Conservation (phyloP, 2,797 vertebrate species). For the Scolopax rusticola region DNA sequence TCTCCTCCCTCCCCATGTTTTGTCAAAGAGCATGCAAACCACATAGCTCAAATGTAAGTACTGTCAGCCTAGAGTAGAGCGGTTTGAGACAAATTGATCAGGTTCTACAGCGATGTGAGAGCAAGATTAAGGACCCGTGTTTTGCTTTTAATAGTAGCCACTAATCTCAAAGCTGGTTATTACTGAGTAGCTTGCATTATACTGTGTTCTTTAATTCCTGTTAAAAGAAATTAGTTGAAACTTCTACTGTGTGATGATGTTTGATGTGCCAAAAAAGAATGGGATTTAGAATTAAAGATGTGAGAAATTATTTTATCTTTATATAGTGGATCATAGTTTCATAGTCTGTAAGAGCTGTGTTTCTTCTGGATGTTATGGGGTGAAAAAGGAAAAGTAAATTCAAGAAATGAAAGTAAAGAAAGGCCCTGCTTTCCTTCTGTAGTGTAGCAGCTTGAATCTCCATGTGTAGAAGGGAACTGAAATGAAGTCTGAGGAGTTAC, state of each 20-base stretch:
- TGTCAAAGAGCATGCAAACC: not conserved
- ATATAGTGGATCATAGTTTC: not conserved
- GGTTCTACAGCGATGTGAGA: not conserved
- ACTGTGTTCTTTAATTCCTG: not conserved
- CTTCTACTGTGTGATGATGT: not conserved
- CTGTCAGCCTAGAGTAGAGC: not conserved
- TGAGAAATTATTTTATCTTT: not conserved
- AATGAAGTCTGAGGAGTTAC: not conserved
- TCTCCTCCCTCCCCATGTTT: not conserved
- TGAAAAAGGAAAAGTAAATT: not conserved
- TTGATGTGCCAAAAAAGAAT: not conserved
- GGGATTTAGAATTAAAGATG: not conserved
- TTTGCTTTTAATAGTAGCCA: not conserved
- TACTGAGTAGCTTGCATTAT: not conserved
- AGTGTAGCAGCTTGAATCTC: not conserved
- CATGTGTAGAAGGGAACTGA: not conserved
- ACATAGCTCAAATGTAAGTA: not conserved
- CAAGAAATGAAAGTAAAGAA: not conserved
- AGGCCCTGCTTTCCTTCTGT: not conserved
- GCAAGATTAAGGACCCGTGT: not conserved
- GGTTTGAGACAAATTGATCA: not conserved
- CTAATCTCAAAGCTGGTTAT: not conserved
- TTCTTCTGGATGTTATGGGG: not conserved
- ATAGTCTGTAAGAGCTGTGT: not conserved
- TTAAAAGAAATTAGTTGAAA: not conserved